Evolutionary conservation across 2,888 invertebrate genomes (phyloP).

Genomic region (Tachina grossa): DNA sequence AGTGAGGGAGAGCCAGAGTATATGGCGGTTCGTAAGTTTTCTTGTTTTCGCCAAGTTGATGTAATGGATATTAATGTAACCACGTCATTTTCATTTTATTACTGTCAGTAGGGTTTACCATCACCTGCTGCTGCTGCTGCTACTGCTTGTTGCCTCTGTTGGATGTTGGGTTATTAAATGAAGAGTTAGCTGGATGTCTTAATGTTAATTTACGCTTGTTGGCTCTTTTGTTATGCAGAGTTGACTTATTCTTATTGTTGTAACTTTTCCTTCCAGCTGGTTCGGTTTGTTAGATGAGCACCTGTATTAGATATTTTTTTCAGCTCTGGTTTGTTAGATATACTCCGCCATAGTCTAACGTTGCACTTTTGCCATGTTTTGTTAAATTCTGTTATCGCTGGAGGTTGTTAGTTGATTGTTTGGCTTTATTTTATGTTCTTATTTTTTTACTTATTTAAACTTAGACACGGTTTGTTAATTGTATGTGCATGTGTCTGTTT

Average conservation of each 20-base stretch:
- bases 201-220: slow-evolving; percentile 52
- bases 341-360: slow-evolving; percentile 27
- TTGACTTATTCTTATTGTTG: slow-evolving; percentile 33
- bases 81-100: slow-evolving; percentile 63
- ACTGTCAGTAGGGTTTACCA: slow-evolving; percentile 50
- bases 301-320: slow-evolving; percentile 18
- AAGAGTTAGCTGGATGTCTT: slow-evolving; percentile 56
- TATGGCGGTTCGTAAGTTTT: background rate
- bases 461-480: slow-evolving; percentile 4
- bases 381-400: background rate
- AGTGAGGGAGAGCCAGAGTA: background rate
- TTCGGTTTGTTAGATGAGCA: slow-evolving; percentile 44
- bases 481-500: background rate
- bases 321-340: background rate
- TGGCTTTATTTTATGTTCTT: background rate
- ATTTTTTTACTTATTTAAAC: slow-evolving; percentile 27
- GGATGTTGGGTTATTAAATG: slow-evolving; percentile 41
- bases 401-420: slow-evolving; percentile 28
- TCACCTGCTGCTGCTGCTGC: slow-evolving; percentile 51
- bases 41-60: slow-evolving; percentile 23
- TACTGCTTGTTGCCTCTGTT: slow-evolving; percentile 1
- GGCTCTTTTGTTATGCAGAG: slow-evolving; percentile 55
- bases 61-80: slow-evolving; percentile 68
- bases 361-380: slow-evolving; percentile 45
- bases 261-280: slow-evolving; percentile 17